Evolutionary conservation across 2,888 invertebrate species (phyloP).

Genomic region (Aphodius granarius): DNA sequence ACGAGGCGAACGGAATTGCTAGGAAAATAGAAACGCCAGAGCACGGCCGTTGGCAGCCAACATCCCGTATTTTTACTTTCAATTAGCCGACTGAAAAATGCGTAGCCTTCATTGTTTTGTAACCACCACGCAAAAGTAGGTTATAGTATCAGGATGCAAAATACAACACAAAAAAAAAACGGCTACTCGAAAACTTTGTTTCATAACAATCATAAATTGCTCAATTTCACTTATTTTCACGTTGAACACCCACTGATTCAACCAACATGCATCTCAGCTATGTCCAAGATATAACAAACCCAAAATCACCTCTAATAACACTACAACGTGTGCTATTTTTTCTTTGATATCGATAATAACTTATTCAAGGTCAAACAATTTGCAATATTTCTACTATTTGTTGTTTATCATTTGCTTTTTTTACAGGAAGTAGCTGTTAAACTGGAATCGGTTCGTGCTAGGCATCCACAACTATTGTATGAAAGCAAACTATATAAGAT

Average conservation of each 20-base stretch:
- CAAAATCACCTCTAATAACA: not conserved
- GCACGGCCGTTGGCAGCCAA: not conserved
- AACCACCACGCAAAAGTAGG: conserved; percentile 47
- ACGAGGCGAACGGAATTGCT: not conserved
- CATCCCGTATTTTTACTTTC: not conserved
- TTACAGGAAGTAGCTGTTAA: conserved; percentile 97
- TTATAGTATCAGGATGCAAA: conserved; percentile 45
- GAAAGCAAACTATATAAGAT: conserved; percentile 99
- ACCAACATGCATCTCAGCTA: not conserved
- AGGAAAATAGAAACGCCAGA: not conserved
- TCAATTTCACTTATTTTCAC: not conserved
- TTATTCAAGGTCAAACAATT: not conserved
- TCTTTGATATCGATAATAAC: not conserved
- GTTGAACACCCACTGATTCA: not conserved
- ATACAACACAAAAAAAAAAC: conserved; percentile 13
- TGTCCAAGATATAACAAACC: not conserved
- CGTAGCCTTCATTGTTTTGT: conserved; percentile 39
- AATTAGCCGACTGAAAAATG: conserved; percentile 1
- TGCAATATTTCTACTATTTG: not conserved
- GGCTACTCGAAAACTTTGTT: conserved; percentile 4
- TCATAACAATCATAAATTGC: not conserved
- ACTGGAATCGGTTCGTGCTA: conserved; percentile 93
- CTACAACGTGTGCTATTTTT: not conserved
- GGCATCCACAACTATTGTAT: conserved; percentile 98
- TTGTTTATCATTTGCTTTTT: not conserved